phyloP scores from a whole-genome alignment of 2,113 vertebrate species.

The Carlito syrichta region DNA sequence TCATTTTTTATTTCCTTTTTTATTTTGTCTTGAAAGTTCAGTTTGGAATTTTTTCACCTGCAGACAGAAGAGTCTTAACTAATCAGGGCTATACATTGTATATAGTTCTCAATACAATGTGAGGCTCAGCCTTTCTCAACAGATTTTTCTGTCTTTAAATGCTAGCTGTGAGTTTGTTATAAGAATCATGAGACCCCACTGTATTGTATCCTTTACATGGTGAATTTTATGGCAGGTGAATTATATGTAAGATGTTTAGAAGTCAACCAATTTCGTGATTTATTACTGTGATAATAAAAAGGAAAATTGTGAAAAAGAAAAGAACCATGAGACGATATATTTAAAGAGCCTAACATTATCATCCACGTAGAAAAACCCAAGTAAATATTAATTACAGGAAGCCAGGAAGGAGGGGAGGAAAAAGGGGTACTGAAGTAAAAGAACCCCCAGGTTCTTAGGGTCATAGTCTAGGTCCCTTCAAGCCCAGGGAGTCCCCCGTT shows the following conservation, averaged over 20 bases:
- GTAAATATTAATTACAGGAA: not conserved
- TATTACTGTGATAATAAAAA: too few species aligned
- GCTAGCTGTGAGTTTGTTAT: slow-evolving; percentile 18
- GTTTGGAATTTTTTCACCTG: slow-evolving; percentile 17
- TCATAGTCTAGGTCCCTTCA: not conserved
- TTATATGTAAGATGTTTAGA: too few species aligned
- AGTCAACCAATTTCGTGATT: too few species aligned
- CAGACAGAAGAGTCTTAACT: not conserved
- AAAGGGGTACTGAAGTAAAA: not conserved
- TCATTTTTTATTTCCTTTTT: not conserved
- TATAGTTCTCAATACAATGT: not conserved
- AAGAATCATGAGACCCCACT: slow-evolving; percentile 7
- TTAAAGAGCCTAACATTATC: not conserved
- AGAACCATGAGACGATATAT: not conserved
- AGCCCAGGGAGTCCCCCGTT: not conserved
- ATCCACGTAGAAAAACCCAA: not conserved
- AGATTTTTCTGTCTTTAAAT: not conserved
- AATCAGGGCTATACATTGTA: not conserved
- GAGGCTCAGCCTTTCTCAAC: not conserved
- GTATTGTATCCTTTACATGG: too few species aligned
- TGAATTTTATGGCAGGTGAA: too few species aligned
- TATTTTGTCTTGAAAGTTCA: not conserved
- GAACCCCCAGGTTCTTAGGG: not conserved
- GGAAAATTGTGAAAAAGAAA: too few species aligned
- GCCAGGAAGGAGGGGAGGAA: not conserved